These are phyloP conservation scores for Pollachius pollachius DNA, from an alignment of 2,113 vertebrate species.

Conservation along the genomic window DNA sequence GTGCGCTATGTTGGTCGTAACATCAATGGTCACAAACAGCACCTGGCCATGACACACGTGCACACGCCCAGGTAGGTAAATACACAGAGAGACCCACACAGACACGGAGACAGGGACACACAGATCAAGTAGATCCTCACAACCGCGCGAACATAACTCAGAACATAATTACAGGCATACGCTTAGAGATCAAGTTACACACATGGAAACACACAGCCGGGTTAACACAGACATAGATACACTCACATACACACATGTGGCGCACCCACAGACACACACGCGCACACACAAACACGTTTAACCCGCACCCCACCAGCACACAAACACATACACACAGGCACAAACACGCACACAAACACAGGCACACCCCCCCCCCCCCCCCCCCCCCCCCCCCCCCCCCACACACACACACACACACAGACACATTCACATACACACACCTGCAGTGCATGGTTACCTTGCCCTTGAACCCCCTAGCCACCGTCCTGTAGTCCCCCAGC, in stretches of 20 bases:
- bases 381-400: too few species aligned
- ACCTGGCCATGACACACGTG: slow-evolving; percentile 59
- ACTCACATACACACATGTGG: too few species aligned
- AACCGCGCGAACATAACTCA: background rate
- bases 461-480: slow-evolving; percentile 76
- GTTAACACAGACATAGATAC: too few species aligned
- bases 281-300: too few species aligned
- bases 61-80: background rate
- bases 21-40: slow-evolving; percentile 81
- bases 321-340: too few species aligned
- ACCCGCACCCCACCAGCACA: too few species aligned
- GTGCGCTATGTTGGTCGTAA: slow-evolving; percentile 40
- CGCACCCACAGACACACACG: too few species aligned
- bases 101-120: background rate
- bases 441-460: slow-evolving; percentile 64
- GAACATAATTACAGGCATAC: too few species aligned
- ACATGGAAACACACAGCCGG: too few species aligned
- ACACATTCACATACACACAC: slow-evolving; percentile 1
- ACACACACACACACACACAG: slow-evolving; percentile 7
- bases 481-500: slow-evolving; percentile 45
- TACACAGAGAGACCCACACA: slow-evolving; percentile 18
- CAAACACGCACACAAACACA: too few species aligned
- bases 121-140: slow-evolving; percentile 5
- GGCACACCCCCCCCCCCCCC: too few species aligned
- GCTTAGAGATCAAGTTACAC: too few species aligned